Evolutionary conservation across 1,140 invertebrate genomes (phyloP).

Genomic region (Cherax destructor): DNA sequence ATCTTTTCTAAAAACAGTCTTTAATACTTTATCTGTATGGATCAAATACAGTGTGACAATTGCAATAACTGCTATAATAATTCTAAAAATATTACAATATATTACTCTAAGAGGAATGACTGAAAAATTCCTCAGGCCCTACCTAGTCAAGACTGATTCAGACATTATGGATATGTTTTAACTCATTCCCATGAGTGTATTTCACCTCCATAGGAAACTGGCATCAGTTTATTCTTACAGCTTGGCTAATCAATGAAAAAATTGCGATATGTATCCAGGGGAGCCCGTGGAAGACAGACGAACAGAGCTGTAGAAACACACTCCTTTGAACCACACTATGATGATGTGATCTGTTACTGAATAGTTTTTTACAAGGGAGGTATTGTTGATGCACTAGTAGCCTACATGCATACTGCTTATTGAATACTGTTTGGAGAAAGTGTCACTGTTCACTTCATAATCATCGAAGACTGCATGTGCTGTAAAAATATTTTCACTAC

Average conservation of each 20-base stretch:
- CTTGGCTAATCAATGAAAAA: constrained; percentile 14
- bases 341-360: constrained; percentile 11
- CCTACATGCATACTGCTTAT: constrained; percentile 47
- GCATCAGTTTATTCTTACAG: constrained; percentile 22
- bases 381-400: constrained; percentile 48
- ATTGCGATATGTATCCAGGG: constrained; percentile 60
- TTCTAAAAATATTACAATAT: constrained; percentile 55
- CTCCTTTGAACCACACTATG: constrained; percentile 8
- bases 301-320: constrained; percentile 51
- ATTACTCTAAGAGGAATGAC: constrained; percentile 61
- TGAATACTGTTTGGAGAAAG: constrained; percentile 49
- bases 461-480: constrained; percentile 20
- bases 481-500: constrained; percentile 17
- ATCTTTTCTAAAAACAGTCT: background rate
- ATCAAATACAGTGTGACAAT: constrained; percentile 9
- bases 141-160: constrained; percentile 27
- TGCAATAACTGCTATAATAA: constrained; percentile 8
- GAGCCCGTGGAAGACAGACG: constrained; percentile 59
- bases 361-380: background rate
- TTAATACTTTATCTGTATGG: constrained; percentile 1
- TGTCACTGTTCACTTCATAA: constrained; percentile 31
- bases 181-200: constrained; percentile 59
- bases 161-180: constrained; percentile 60
- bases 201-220: constrained; percentile 52
- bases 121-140: constrained; percentile 56